phyloP scores from a whole-genome alignment of 2,888 invertebrate genomes.

The Spilosoma lubricipeda region DNA sequence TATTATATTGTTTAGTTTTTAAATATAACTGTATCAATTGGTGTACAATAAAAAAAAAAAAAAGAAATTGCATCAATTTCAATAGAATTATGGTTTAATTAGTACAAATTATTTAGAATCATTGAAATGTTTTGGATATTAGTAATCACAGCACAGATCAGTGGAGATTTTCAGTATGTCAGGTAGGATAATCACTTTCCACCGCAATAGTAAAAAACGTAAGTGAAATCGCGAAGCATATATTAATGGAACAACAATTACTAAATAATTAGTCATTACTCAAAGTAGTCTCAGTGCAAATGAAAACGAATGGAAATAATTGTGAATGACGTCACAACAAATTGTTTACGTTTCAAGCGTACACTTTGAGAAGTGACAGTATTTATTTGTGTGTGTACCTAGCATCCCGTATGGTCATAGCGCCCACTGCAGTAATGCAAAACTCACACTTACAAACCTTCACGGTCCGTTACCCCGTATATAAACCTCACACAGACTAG shows the following conservation, averaged over 20 bases:
- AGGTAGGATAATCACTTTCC: neutral
- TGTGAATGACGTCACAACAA: neutral
- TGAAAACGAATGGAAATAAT: neutral
- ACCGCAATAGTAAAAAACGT: neutral
- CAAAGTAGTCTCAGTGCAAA: neutral
- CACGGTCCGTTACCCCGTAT: constrained; percentile 83
- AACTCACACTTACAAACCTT: constrained; percentile 62
- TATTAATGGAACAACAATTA: neutral
- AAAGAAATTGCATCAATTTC: too few relatives aligned
- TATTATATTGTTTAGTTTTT: too few relatives aligned
- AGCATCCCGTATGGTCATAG: constrained; percentile 40
- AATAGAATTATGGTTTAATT: too few relatives aligned
- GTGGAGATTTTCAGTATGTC: neutral
- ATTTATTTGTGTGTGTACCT: constrained; percentile 63
- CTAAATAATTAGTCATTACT: neutral
- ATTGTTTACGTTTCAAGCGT: constrained; percentile 5
- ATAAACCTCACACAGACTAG: constrained; percentile 75
- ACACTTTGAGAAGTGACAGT: constrained; percentile 15
- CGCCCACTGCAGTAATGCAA: constrained; percentile 55
- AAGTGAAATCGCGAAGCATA: neutral
- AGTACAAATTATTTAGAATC: too few relatives aligned
- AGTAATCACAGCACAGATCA: too few relatives aligned
- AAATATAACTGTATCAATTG: too few relatives aligned
- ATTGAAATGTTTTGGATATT: too few relatives aligned
- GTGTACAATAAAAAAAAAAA: too few relatives aligned